Conservation (phyloP, 2,113 vertebrate genomes). For the Lampris megalopsis region DNA sequence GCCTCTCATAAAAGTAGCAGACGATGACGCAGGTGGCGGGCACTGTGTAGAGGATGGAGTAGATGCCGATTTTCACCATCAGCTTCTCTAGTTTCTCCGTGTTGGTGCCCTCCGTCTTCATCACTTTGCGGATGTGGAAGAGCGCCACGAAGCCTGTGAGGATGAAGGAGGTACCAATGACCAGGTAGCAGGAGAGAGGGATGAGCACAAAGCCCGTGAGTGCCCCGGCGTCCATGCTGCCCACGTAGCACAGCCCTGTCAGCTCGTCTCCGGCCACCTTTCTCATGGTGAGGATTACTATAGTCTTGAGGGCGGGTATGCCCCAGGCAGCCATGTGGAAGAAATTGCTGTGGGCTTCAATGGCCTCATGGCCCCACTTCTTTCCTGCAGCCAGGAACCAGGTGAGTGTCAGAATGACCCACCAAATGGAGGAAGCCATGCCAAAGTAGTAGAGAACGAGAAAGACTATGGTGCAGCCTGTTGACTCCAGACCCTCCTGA, state of each 20-base stretch:
- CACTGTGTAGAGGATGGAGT: conserved; percentile 97
- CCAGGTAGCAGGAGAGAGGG: conserved; percentile 94
- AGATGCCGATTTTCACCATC: conserved; percentile 98
- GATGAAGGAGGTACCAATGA: conserved; percentile 96
- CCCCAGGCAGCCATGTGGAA: conserved; percentile 99
- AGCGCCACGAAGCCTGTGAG: conserved; percentile 96
- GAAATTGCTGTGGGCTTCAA: conserved; percentile 97
- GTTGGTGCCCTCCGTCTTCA: conserved; percentile 97
- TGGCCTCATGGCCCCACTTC: conserved; percentile 99
- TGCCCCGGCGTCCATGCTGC: conserved; percentile 88
- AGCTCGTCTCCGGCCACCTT: conserved; percentile 97
- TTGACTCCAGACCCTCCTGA: conserved; percentile 96
- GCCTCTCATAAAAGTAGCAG: conserved; percentile 96
- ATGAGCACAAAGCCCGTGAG: conserved; percentile 94
- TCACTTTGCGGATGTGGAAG: conserved; percentile 97
- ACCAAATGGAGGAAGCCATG: conserved; percentile 99
- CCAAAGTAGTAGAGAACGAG: conserved; percentile 98
- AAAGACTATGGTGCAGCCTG: conserved; percentile 96
- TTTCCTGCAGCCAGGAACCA: conserved; percentile 98
- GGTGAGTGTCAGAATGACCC: conserved; percentile 96
- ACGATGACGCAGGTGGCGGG: conserved; percentile 97
- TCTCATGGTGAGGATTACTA: conserved; percentile 94
- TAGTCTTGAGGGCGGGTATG: conserved; percentile 94
- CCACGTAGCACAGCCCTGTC: conserved; percentile 96
- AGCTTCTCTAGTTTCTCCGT: conserved; percentile 98